These are phyloP conservation scores for Lepisosteus osseus DNA, from an alignment of 2,113 vertebrate species.

Conservation along the genomic window DNA sequence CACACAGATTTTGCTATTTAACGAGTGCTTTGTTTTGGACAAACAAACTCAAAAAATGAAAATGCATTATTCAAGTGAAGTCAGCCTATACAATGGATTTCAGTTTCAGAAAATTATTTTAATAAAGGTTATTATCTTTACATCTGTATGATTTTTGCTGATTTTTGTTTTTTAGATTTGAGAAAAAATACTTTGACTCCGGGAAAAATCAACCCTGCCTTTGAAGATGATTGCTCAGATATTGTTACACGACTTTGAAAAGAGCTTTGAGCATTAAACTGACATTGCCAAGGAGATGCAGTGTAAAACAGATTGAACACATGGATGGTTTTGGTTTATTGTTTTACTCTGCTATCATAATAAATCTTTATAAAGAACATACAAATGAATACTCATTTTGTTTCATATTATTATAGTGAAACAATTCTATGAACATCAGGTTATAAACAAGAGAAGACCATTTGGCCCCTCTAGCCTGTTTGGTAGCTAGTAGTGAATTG, in stretches of 20 bases:
- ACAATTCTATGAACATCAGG: too few relatives aligned
- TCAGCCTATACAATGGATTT: slow-evolving; percentile 39
- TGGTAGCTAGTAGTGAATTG: too few relatives aligned
- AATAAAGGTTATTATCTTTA: too few relatives aligned
- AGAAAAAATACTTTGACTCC: slow-evolving; percentile 63
- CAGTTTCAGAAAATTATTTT: slow-evolving; percentile 48
- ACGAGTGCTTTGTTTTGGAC: slow-evolving; percentile 52
- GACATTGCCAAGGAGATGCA: too few relatives aligned
- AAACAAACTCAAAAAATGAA: slow-evolving; percentile 59
- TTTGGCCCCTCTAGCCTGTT: too few relatives aligned
- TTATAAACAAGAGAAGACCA: too few relatives aligned
- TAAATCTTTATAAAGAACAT: too few relatives aligned
- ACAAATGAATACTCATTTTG: too few relatives aligned
- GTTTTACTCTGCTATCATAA: too few relatives aligned
- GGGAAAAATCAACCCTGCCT: slow-evolving; percentile 42
- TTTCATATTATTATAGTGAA: too few relatives aligned
- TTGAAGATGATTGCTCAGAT: slow-evolving; percentile 45
- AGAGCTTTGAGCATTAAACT: slow-evolving; percentile 7
- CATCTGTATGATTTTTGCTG: slow-evolving; percentile 33
- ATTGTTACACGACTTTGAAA: slow-evolving; percentile 56
- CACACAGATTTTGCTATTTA: slow-evolving; percentile 60
- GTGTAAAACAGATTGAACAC: too few relatives aligned
- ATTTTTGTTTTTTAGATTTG: slow-evolving; percentile 75
- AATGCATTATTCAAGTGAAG: slow-evolving; percentile 60
- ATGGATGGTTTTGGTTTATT: too few relatives aligned